Conservation (phyloP, 2,797 vertebrate species). For the Acanthurus tractus region DNA sequence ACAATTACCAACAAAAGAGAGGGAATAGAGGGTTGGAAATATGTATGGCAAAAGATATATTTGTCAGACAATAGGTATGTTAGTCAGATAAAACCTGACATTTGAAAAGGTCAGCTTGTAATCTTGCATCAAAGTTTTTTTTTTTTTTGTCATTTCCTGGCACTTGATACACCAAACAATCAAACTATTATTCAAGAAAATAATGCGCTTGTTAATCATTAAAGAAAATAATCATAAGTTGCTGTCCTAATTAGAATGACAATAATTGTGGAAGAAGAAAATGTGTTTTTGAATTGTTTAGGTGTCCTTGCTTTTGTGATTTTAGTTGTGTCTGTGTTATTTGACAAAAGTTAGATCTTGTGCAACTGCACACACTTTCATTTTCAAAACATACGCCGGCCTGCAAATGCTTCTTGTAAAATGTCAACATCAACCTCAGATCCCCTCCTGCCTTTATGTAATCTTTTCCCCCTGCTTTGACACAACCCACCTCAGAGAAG, state of each 20-base stretch:
- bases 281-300: too few species aligned
- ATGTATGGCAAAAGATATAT: not conserved
- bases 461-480: slow-evolving; percentile 31
- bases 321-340: slow-evolving; percentile 6
- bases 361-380: slow-evolving; percentile 3
- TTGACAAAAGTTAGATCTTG: not conserved
- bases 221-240: not conserved
- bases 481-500: slow-evolving; percentile 38
- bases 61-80: not conserved
- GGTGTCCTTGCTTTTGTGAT: not conserved
- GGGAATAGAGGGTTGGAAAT: not conserved
- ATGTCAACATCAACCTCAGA: slow-evolving; percentile 30
- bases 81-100: not conserved
- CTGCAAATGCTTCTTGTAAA: slow-evolving; percentile 20
- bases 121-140: not conserved
- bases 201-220: not conserved
- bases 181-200: not conserved
- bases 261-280: too few species aligned
- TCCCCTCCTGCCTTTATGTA: slow-evolving; percentile 44
- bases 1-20: not conserved
- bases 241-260: not conserved
- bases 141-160: not conserved
- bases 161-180: not conserved
- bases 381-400: slow-evolving; percentile 35
- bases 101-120: not conserved